Evolutionary conservation across 2,888 invertebrate genomes (phyloP).

Genomic region (Thalpophila matura): DNA sequence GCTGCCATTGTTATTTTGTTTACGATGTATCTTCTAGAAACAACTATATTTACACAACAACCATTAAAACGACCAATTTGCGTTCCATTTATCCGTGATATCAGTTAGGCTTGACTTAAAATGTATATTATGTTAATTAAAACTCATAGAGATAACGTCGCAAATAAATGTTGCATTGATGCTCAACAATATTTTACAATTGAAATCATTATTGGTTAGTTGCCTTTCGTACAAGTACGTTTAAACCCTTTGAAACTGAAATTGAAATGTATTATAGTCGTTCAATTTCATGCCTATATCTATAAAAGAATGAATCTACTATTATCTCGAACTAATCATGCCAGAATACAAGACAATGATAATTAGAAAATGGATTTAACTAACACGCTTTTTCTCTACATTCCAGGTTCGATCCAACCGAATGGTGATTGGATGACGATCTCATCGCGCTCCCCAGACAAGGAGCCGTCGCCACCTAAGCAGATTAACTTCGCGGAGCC

Average conservation of each 20-base stretch:
- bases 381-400: constrained; percentile 56
- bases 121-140: not conserved
- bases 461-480: constrained; percentile 83
- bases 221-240: no score
- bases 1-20: constrained; percentile 73
- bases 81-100: not conserved
- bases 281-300: not conserved
- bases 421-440: constrained; percentile 90
- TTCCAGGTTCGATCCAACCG: constrained; percentile 87
- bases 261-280: not conserved
- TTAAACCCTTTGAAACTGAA: no score
- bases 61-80: constrained; percentile 6
- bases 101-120: not conserved
- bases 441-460: constrained; percentile 84
- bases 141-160: constrained; percentile 7
- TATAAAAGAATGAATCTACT: not conserved
- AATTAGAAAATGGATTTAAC: not conserved
- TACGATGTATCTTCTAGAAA: constrained; percentile 74
- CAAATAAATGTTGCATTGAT: not conserved
- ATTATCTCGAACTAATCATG: not conserved
- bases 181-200: constrained; percentile 1
- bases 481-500: constrained; percentile 86
- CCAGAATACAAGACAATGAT: not conserved
- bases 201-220: not conserved
- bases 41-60: constrained; percentile 41